phyloP scores from a whole-genome alignment of 23 tunicate genomes.

The Ascidia mentula region DNA sequence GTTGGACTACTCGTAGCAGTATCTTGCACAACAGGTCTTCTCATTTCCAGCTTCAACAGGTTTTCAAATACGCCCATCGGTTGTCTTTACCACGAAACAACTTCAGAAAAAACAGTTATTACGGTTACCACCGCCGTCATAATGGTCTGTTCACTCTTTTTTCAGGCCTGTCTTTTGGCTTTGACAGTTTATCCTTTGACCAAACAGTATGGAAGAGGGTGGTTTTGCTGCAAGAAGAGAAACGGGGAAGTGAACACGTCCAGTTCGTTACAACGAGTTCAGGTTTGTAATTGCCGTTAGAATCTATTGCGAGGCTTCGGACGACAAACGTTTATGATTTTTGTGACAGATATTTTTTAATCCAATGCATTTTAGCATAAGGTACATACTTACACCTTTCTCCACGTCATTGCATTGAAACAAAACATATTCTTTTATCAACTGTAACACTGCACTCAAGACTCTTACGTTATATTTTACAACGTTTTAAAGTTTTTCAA shows the following conservation, averaged over 20 bases:
- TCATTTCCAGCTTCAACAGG: background rate
- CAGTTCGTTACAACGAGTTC: background rate
- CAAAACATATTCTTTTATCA: too few species aligned
- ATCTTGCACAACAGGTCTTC: background rate
- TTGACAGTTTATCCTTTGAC: background rate
- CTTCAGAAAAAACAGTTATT: background rate
- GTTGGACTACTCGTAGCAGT: background rate
- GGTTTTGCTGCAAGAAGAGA: background rate
- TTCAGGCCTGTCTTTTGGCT: background rate
- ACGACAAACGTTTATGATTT: too few species aligned
- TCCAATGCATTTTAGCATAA: too few species aligned
- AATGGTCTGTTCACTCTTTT: background rate
- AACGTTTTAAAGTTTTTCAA: too few species aligned
- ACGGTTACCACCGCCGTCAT: background rate
- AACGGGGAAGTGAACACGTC: background rate
- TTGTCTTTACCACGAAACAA: background rate
- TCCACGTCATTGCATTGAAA: too few species aligned
- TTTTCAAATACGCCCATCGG: background rate
- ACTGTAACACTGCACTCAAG: too few species aligned
- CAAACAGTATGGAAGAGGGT: background rate
- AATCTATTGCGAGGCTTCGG: too few species aligned
- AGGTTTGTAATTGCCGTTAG: too few species aligned
- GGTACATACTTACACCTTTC: too few species aligned
- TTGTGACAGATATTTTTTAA: too few species aligned
- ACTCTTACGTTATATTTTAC: too few species aligned